Base-by-base conservation (phyloP, 2,888 invertebrate genomes). In the Zootermopsis nevadensis region DNA sequence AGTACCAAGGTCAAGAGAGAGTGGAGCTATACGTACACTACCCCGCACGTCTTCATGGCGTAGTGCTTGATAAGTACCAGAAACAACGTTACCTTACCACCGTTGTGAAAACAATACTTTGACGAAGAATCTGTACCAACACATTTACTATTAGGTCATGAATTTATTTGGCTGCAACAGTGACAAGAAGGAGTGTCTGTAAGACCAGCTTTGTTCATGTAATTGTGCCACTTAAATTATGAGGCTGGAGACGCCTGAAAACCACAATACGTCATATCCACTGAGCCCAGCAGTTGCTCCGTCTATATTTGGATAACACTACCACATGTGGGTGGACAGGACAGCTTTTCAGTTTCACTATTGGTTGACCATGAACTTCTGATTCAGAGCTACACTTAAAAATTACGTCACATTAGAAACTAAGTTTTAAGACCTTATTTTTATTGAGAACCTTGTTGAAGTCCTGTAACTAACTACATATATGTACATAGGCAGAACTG, bases 341-440 rank as follows among this genome's bases (percentile, higher is more conserved):
- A 10, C 24, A 24, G 27, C 7, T 7, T 24, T n/a, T 6, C 27
- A 10, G 66, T 66, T n/a, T n/a, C n/a, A n/a, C n/a, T n/a, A n/a
- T n/a, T n/a, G n/a, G n/a, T 27, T 66, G 66, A 66, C 66, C 66
- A 66, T 66, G 66, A 66, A 66, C 66, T 66, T 66, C 22, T n/a
- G 24, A 7, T 10, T 27, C 66, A 66, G 8, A 7, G n/a, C 24
- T 48, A 15, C 15, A 48, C 15, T 8, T 24, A 66, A 15, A 66
- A 15, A 27, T 66, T 66, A 66, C 66, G 66, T 66, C 66, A 66
- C 24, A 66, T 27, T n/a, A 66, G 66, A 7, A 27, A n/a, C 7
- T 66, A 15, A 66, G 8, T 66, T 22, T 66, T 15, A 66, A 10
- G 48, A 48, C 8, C 10, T 48, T 48, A 7, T 24, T n/a, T 66